Conservation (phyloP, 2,113 vertebrate genomes). For the Periophthalmus modestus region DNA sequence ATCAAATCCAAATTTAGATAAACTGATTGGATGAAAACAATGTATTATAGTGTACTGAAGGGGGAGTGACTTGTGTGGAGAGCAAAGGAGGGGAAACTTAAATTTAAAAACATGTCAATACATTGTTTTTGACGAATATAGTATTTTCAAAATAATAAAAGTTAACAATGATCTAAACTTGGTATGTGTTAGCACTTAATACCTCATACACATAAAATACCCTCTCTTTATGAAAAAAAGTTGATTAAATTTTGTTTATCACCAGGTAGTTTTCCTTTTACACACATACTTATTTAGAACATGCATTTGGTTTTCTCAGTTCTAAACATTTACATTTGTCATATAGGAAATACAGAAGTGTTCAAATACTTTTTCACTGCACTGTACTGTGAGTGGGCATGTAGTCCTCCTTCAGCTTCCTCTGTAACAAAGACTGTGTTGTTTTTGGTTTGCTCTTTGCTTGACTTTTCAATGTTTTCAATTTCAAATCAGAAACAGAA, state of each 20-base stretch:
- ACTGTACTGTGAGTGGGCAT: slow-evolving; percentile 22
- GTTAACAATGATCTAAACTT: no score
- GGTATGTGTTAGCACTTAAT: no score
- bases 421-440: slow-evolving; percentile 30
- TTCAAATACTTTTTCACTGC: background rate
- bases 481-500: slow-evolving; percentile 18
- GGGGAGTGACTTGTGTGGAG: no score
- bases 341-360: background rate
- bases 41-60: no score
- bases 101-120: no score
- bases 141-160: no score
- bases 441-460: slow-evolving; percentile 26
- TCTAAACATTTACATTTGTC: background rate
- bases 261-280: background rate
- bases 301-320: background rate
- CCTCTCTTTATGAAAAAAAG: no score
- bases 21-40: no score
- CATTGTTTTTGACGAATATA: no score
- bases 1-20: no score
- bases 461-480: slow-evolving; percentile 33
- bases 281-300: background rate
- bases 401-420: slow-evolving; percentile 54
- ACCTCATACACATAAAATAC: no score
- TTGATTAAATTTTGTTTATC: background rate
- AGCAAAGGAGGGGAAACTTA: no score